Base-by-base conservation (phyloP, 2,113 vertebrate species). In the Tupaia tana region DNA sequence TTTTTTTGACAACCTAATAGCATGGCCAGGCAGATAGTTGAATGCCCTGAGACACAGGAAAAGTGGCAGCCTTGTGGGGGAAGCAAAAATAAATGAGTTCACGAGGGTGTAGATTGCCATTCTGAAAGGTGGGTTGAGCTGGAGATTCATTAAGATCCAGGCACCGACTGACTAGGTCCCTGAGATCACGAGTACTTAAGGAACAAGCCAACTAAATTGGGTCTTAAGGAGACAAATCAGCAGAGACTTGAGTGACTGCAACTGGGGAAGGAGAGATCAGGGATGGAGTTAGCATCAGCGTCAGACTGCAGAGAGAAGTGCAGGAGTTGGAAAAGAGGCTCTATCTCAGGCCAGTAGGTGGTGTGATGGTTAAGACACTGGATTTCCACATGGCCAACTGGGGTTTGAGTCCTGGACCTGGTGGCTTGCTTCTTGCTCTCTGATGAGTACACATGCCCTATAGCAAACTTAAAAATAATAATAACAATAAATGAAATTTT, bases 51-150 rank as follows among this genome's bases (percentile, higher is more conserved):
- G 24, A 64, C 3, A 0, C 13, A 24, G 93, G 18, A 63, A 56
- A 75, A 31, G 61, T 66, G 61, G 69, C 43, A 52, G 34, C 61
- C 4, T 15, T 58, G 64, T 54, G n/a, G 8, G 43, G 56, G 4
- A 79, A 27, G 61, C 7, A 11, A 34, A 25, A 6, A 61, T 18
- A n/a, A 29, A 5, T n/a, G 70, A n/a, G 59, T 67, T 29, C 5
- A 4, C n/a, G 8, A 3, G 29, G 31, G 16, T 43, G 0, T 4
- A 3, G 22, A 6, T 29, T 56, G 66, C 69, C 25, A 1, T 34
- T 16, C 29, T 14, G 70, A n/a, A 13, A 25, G 67, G 34, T 64
- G 34, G 22, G 5, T 11, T 52, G 54, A 34, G 15, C 29, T 29
- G 29, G 22, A 66, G 10, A 27, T 34, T 75, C 6, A 14, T 1